A percentile compares a stretch with the other conserved stretches of the same genome.
phyloP scores from a whole-genome alignment of 1,140 invertebrate species.

The Drosophila ironensis region DNA sequence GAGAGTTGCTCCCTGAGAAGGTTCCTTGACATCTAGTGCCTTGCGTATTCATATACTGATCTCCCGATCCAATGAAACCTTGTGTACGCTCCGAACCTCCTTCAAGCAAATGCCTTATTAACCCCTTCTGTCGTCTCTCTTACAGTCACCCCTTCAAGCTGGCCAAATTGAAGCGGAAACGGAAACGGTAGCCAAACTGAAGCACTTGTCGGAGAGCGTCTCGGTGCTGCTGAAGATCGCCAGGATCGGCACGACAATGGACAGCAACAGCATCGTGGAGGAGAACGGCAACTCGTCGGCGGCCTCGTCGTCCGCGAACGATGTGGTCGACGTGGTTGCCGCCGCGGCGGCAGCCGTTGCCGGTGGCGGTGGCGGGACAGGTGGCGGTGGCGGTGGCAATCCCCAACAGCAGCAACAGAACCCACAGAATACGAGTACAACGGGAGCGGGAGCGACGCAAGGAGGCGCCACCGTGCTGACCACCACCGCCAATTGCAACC shows the following conservation, averaged over 20 bases:
- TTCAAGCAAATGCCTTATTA: too few relatives aligned
- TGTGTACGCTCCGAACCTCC: too few relatives aligned
- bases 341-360: conserved; percentile 60
- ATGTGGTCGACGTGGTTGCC: conserved; percentile 58
- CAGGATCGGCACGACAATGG: conserved; percentile 90
- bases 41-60: too few relatives aligned
- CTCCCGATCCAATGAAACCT: too few relatives aligned
- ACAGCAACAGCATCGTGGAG: conserved; percentile 92
- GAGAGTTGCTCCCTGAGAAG: too few relatives aligned
- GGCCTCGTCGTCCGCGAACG: conserved; percentile 81
- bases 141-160: conserved; percentile 66
- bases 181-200: conserved; percentile 77
- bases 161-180: conserved; percentile 76
- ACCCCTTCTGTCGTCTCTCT: too few relatives aligned
- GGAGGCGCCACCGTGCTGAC: conserved; percentile 66
- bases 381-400: conserved; percentile 65
- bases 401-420: conserved; percentile 57
- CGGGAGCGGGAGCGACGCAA: conserved; percentile 46
- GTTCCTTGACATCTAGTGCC: too few relatives aligned
- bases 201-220: conserved; percentile 81
- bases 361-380: conserved; percentile 34
- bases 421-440: conserved; percentile 77
- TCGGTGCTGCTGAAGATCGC: conserved; percentile 81
- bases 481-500: conserved; percentile 71
- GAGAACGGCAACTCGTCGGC: conserved; percentile 88